Evolutionary conservation across 2,113 vertebrate genomes (phyloP), one percentile per base, ranked within the genome.

Genomic region (Stigmatopora argus): DNA sequence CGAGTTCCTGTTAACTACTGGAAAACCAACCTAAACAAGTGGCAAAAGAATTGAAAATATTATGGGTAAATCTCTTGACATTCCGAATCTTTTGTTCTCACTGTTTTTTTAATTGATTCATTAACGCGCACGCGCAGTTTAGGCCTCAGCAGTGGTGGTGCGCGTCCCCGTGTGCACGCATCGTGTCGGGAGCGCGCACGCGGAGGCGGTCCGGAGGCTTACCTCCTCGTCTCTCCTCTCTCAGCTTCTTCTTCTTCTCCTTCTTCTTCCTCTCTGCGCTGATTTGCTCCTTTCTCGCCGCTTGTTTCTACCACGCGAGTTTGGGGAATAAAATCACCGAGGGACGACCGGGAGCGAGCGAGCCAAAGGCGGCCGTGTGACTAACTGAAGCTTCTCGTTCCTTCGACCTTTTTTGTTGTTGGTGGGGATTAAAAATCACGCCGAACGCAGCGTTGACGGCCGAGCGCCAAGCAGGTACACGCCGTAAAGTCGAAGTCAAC

Each of bases 141-240:
- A 38, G 19, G 66, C 75, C 49, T 41, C 58, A 8, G 58, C 10
- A 7, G 35, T 44, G 12, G 35, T 44, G 12, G 18, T 7, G 58
- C 58, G 34, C 34, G 34, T 10, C 23, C 35, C 35, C 62, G 26
- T 79, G 75, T 67, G 89, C 80, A 80, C 88, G 81, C 78, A 55
- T 38, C 77, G 59, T 26, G 14, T 0, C 70, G 87, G 74, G 88
- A 85, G 85, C 90, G 90, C 90, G 90, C 91, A 59, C 57, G 88
- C 58, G 89, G 90, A 89, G 91, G 91, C 90, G 90, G 90, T 90
- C 86, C 86, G 84, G 84, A 45, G 71, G 81, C 86, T 85, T 56
- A 56, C 53, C 53, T 56, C 53, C 23, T 31, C 26, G 86, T 84
- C 78, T 90, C 85, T 41, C 38, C 38, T 41, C 38, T 41, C 38